Conservation (phyloP, 2,888 invertebrate genomes). For the Serripes groenlandicus region DNA sequence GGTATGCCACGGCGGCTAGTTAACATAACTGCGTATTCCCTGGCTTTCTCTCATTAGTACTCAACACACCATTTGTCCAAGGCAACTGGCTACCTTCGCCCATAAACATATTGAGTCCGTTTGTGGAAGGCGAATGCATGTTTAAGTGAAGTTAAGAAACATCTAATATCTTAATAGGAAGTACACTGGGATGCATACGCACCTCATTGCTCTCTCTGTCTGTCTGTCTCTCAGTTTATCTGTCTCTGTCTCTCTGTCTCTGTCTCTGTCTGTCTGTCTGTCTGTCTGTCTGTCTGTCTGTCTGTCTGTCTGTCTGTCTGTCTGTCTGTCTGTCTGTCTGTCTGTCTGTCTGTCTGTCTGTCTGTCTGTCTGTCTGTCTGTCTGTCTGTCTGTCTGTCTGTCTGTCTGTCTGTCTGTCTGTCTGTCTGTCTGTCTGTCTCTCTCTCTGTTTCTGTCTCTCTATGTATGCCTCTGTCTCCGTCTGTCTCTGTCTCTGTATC, state of each 20-base stretch:
- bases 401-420: conserved; percentile 41
- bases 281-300: conserved; percentile 33
- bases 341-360: conserved; percentile 31
- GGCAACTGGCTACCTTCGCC: neutral
- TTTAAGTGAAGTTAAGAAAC: too few species aligned
- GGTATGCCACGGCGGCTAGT: neutral
- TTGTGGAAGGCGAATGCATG: too few species aligned
- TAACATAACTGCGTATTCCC: neutral
- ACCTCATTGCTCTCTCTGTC: neutral
- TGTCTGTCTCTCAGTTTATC: too few species aligned
- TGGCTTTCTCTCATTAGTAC: neutral
- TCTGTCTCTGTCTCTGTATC: too few species aligned
- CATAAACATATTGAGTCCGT: too few species aligned
- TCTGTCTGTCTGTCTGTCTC: conserved; percentile 31
- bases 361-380: conserved; percentile 36
- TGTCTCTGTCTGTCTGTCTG: conserved; percentile 22
- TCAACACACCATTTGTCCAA: neutral
- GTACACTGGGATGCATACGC: too few species aligned
- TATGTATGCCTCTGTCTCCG: too few species aligned
- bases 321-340: conserved; percentile 28
- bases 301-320: conserved; percentile 35
- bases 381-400: conserved; percentile 42
- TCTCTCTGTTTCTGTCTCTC: too few species aligned
- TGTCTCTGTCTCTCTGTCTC: too few species aligned
- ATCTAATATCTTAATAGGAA: too few species aligned